Evolutionary conservation across 2,888 invertebrate genomes (phyloP).

Genomic region (Heliconius hortense): DNA sequence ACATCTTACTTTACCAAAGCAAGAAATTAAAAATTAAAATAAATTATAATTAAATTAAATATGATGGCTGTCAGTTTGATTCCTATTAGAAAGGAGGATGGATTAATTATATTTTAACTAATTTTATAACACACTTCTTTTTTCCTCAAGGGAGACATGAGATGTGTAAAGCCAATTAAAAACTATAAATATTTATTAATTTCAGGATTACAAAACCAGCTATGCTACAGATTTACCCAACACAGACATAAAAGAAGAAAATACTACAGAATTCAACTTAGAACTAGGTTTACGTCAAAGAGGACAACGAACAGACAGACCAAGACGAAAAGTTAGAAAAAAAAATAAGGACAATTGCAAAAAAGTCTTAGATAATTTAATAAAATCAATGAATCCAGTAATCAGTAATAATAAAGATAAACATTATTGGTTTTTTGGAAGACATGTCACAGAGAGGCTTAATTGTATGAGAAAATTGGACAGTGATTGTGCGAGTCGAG

Average conservation of each 20-base stretch:
- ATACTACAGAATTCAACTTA: conserved; percentile 51
- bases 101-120: too few species aligned
- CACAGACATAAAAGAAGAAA: conserved; percentile 57
- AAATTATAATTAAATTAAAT: background rate
- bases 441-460: conserved; percentile 65
- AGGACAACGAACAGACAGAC: conserved; percentile 61
- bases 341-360: conserved; percentile 55
- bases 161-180: too few species aligned
- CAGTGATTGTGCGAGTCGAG: conserved; percentile 58
- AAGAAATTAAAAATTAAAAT: too few species aligned
- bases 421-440: conserved; percentile 68
- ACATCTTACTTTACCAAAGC: too few species aligned
- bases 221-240: conserved; percentile 38
- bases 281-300: conserved; percentile 57
- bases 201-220: conserved; percentile 48
- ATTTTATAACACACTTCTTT: background rate
- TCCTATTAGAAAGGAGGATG: background rate
- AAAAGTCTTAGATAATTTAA: conserved; percentile 60
- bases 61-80: background rate
- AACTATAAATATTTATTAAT: conserved; percentile 27
- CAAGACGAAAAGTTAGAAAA: conserved; percentile 50
- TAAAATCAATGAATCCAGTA: conserved; percentile 62
- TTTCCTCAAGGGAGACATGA: background rate
- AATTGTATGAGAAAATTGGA: conserved; percentile 63
- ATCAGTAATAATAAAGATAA: conserved; percentile 38